Evolutionary conservation across 2,797 vertebrate species (phyloP), one percentile per base, ranked within the genome.

Genomic region (Halcyon leucocephala): DNA sequence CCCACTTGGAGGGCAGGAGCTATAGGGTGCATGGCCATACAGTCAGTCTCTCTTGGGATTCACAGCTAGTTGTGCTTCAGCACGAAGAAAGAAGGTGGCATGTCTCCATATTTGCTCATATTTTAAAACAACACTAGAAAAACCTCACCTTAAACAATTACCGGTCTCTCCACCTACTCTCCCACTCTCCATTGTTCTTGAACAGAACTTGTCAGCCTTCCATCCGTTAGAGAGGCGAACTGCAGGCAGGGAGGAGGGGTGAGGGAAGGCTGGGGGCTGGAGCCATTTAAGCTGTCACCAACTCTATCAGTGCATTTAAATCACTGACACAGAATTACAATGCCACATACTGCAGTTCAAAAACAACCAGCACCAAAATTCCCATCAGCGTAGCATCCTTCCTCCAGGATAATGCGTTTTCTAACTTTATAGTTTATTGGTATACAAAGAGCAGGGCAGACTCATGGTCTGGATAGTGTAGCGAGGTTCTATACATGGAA

Each of bases 231-330:
- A 95, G 95, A 95, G 82, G 86, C 19, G 49, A 96, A 93, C 88
- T 90, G 95, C 95, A 95, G 84, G 85, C 82, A 86, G 86, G 55
- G 72, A 91, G 90, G 85, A 95, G 80, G 94, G 96, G 74, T 96
- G 95, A 96, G 82, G 67, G 81, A 92, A 51, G 93, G 95, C 95
- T 97, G 97, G 96, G 95, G 96, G 97, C 91, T 95, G 97, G 88
- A 98, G 95, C 94, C 96, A 91, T 98, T 98, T 98, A 98, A 97
- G 96, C 97, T 98, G 98, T 98, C 98, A 98, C 97, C 67, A 92
- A 86, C 94, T 97, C 96, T 95, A 96, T 97, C 97, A 95, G 97
- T 96, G 91, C 97, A 96, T 97, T 98, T 97, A 98, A 98, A 97
- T 98, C 97, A 97, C 96, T 96, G 97, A 97, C 97, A 98, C 92